Evolutionary conservation across 2,797 vertebrate genomes (phyloP), one percentile per base, ranked within the genome.

Genomic region (Coregonus suidteri): DNA sequence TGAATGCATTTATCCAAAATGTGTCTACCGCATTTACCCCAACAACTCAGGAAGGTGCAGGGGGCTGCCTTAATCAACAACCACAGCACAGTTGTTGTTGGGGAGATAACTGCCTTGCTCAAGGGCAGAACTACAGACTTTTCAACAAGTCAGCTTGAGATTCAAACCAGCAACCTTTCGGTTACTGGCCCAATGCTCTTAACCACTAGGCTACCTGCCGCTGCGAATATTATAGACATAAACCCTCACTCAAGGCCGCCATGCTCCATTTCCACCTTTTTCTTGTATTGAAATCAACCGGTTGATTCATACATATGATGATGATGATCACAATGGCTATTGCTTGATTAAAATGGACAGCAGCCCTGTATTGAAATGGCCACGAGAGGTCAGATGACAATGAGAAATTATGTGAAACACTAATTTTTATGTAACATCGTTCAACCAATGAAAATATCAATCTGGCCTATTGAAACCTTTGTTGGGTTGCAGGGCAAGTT

Each of bases 231-330:
- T 11, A 47, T 47, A 47, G 41, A 47, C 41, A 47, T 47, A 47
- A 47, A 47, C 9, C 62, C n/a, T 64, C 70, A 41, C 54, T 30
- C 66, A 64, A 54, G 68, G 66, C 75, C 62, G 34, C 31, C 30
- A 15, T 81, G 73, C 41, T 73, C 80, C 53, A 54, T 37, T 77
- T 77, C 15, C 64, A 3, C 15, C 31, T 54, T 41, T 77, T 25
- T 52, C 37, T n/a, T 37, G 35, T 81, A 47, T 76, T 9, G 62
- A 70, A 77, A 74, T 65, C 71, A 62, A 47, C 31, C 53, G 30
- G n/a, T 69, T 74, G 30, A 64, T 81, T 71, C 35, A 20, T 77
- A 54, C 25, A 74, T 75, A 70, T 18, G 37, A 75, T 41, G 37
- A 67, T 59, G 18, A n/a, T 20, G 4, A 59, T 15, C 13, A 37